Evolutionary conservation across 2,797 vertebrate species (phyloP).

Genomic region (Malacoraja senta): DNA sequence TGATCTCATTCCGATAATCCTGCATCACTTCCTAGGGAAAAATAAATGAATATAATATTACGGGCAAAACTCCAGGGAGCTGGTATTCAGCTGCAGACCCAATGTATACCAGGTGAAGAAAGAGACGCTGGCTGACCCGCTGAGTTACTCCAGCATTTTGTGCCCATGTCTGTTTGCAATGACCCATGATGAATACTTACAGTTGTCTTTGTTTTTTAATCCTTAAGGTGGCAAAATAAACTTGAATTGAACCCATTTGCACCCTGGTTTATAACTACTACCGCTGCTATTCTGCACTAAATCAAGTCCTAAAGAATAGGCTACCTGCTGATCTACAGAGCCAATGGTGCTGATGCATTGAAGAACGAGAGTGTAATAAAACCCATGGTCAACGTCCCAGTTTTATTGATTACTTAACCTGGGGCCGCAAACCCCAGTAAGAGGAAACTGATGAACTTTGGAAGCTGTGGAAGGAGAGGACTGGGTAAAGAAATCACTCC

Average conservation of each 20-base stretch:
- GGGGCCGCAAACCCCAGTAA: background rate
- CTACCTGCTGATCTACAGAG: background rate
- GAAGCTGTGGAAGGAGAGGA: too few species aligned
- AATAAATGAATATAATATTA: background rate
- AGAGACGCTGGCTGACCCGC: too few species aligned
- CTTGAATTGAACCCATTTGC: background rate
- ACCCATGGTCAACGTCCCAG: too few species aligned
- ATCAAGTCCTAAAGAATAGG: background rate
- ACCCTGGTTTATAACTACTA: background rate
- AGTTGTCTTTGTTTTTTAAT: too few species aligned
- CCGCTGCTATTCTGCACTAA: too few species aligned
- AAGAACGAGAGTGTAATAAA: background rate
- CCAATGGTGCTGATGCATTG: background rate
- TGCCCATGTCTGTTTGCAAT: too few species aligned
- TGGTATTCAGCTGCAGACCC: background rate
- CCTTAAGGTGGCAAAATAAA: background rate
- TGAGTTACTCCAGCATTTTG: too few species aligned
- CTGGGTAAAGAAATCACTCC: too few species aligned
- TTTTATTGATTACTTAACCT: background rate
- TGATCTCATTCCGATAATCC: constrained; percentile 79
- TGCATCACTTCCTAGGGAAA: constrained; percentile 64
- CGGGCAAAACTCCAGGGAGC: background rate
- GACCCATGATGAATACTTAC: too few species aligned
- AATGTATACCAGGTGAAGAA: background rate
- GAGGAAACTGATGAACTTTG: too few species aligned